phyloP scores from a whole-genome alignment of 2,888 invertebrate genomes.

The Gari tellinella region DNA sequence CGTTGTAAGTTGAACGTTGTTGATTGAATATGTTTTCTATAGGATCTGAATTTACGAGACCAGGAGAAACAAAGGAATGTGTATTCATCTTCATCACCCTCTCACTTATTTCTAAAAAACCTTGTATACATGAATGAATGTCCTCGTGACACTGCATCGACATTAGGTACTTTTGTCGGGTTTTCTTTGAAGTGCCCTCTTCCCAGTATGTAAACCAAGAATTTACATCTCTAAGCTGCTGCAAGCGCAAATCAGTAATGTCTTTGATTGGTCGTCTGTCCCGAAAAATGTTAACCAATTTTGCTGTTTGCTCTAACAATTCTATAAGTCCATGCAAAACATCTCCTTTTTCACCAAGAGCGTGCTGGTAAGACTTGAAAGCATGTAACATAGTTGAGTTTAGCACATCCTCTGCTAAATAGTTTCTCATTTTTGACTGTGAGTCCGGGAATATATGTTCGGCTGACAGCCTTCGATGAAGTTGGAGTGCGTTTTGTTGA shows the following conservation, averaged over 20 bases:
- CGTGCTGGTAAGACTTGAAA: constrained; percentile 18
- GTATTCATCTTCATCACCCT: too few species aligned
- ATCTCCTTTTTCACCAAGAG: constrained; percentile 20
- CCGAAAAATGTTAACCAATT: constrained; percentile 20
- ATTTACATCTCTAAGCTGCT: not conserved
- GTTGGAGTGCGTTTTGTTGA: constrained; percentile 17
- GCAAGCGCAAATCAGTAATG: not conserved
- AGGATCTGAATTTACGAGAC: constrained; percentile 52
- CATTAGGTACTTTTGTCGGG: too few species aligned
- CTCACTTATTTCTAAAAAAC: too few species aligned
- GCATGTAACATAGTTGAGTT: constrained; percentile 43
- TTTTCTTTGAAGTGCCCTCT: too few species aligned
- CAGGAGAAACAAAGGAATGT: constrained; percentile 36
- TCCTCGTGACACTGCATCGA: too few species aligned
- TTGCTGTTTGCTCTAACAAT: constrained; percentile 27
- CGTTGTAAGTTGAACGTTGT: constrained; percentile 42
- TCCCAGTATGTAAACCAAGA: constrained; percentile 9
- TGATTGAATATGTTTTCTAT: constrained; percentile 51
- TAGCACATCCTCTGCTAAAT: constrained; percentile 47
- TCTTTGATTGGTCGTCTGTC: constrained; percentile 23
- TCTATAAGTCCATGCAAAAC: constrained; percentile 22
- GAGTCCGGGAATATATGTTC: constrained; percentile 32
- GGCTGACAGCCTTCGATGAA: constrained; percentile 31
- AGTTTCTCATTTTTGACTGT: constrained; percentile 37
- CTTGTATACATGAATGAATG: too few species aligned